Conservation (phyloP, 2,888 invertebrate species). For the Clostera curtula region DNA sequence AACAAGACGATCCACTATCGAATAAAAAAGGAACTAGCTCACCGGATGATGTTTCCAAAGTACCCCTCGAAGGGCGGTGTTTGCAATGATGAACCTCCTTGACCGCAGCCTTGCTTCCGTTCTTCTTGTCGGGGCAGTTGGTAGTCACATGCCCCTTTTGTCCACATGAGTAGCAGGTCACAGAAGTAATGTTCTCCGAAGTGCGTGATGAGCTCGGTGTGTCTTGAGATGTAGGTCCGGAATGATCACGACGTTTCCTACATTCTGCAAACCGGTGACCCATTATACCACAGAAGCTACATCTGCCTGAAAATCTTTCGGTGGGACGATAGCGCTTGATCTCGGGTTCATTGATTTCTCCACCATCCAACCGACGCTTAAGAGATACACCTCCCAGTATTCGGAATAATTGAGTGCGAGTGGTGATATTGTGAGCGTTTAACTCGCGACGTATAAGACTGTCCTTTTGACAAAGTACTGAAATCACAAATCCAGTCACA, state of each 20-base stretch:
- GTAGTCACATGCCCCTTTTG: background rate
- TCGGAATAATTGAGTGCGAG: too few species aligned
- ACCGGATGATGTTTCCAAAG: constrained; percentile 12
- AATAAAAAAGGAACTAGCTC: constrained; percentile 16
- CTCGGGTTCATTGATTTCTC: too few species aligned
- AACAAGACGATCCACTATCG: constrained; percentile 21
- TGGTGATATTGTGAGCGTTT: too few species aligned
- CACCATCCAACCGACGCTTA: too few species aligned
- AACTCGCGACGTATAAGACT: too few species aligned
- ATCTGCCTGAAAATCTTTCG: too few species aligned
- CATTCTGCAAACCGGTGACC: too few species aligned
- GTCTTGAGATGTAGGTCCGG: background rate
- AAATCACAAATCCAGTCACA: background rate
- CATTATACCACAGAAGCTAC: too few species aligned
- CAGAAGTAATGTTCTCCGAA: background rate
- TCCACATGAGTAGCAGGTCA: constrained; percentile 1
- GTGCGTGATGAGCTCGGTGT: background rate
- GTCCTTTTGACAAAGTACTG: too few species aligned
- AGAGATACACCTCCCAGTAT: too few species aligned
- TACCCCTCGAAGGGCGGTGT: constrained; percentile 1
- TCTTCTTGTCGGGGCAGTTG: background rate
- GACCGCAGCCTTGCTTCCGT: background rate
- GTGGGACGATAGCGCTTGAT: too few species aligned
- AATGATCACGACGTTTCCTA: background rate
- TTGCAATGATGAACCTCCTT: constrained; percentile 1